Evolutionary conservation across 2,888 invertebrate species (phyloP).

Genomic region (Epistrophe eligans): DNA sequence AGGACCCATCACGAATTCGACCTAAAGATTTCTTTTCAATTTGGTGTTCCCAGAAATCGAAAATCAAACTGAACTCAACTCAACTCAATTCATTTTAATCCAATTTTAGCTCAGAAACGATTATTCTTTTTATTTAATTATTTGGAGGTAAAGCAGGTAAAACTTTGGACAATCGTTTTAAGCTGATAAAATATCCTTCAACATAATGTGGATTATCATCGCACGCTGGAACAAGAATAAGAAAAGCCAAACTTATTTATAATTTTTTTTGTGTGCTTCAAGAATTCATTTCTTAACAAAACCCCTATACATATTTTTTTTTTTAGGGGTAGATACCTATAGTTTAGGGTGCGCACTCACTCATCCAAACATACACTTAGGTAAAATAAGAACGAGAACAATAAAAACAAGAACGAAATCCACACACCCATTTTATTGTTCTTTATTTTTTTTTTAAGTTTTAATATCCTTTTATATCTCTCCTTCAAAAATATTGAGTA

Average conservation of each 20-base stretch:
- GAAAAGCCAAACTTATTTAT: neutral
- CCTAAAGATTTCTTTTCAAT: too few species aligned
- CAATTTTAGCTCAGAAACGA: too few species aligned
- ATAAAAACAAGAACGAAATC: conserved; percentile 59
- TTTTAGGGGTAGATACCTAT: too few species aligned
- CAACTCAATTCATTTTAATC: too few species aligned
- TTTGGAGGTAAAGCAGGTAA: too few species aligned
- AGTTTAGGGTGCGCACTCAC: neutral
- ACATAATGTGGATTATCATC: neutral
- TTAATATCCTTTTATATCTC: conserved; percentile 41
- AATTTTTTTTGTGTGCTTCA: conserved; percentile 39
- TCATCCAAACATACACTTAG: neutral
- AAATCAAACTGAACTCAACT: too few species aligned
- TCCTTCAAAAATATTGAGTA: conserved; percentile 57
- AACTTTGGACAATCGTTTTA: neutral
- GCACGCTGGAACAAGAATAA: neutral
- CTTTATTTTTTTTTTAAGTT: conserved; percentile 14
- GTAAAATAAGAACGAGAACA: conserved; percentile 51
- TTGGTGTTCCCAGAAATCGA: too few species aligned
- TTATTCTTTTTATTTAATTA: too few species aligned
- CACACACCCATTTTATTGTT: conserved; percentile 24
- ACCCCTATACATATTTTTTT: neutral
- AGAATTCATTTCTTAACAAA: conserved; percentile 11
- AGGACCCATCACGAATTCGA: too few species aligned
- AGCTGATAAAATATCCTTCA: neutral